Evolutionary conservation across 2,113 vertebrate genomes (phyloP), one percentile per base, ranked within the genome.

Genomic region (Pelodiscus sinensis): DNA sequence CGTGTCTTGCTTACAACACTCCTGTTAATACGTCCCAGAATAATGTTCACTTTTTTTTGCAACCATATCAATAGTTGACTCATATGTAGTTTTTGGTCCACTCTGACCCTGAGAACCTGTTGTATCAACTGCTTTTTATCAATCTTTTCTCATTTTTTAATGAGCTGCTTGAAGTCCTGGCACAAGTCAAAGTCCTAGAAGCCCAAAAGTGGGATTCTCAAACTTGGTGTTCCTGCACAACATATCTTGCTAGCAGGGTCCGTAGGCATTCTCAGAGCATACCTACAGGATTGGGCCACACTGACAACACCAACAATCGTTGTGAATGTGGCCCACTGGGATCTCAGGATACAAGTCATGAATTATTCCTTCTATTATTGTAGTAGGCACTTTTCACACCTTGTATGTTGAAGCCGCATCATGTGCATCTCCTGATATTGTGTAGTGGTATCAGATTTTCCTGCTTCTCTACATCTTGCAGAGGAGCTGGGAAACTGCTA

Each of bases 341-440:
- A 82, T 58, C 73, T 51, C 16, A 6, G 3, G 35, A 73, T 90
- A 55, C 19, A 50, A 92, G 82, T 60, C 81, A 50, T 38, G 85
- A 92, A 84, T 93, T 96, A 95, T 86, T 78, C 52, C 82, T 55
- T 82, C 83, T 65, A 77, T 85, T 38, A 54, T 60, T 84, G 86
- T 55, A 94, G 90, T 38, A 73, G 86, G 82, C 65, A 21, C 65
- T 91, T 92, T 89, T 60, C 79, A 0, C 89, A 93, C 94, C 75
- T 84, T n/a, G 65, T 65, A 1, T 2, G 25, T 9, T 1, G 6
- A 73, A 92, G 82, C 91, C 94, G 82, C 92, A 82, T 0, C n/a
- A 65, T n/a, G 21, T 2, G 2, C 55, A 4, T 16, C 85, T 87
- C 80, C 44, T 21, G 2, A 0, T 83, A 81, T 65, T 77, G 57